phyloP scores from a whole-genome alignment of 2,113 vertebrate species.

The Xiphophorus couchianus region DNA sequence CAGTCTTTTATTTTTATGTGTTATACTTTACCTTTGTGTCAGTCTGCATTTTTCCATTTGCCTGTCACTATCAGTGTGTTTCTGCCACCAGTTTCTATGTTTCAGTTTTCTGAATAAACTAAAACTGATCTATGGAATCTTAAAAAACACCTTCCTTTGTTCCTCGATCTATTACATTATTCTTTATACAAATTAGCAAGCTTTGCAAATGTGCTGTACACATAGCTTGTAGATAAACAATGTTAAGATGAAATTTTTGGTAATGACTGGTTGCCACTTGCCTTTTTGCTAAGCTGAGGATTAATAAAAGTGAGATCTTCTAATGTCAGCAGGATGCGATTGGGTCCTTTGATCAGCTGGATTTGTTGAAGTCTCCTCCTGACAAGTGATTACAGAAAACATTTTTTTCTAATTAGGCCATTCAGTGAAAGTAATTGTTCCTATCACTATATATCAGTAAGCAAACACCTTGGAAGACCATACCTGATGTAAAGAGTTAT shows the following conservation, averaged over 20 bases:
- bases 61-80: neutral
- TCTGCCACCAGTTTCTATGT: neutral
- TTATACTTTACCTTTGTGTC: too few species aligned
- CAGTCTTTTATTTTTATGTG: too few species aligned
- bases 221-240: neutral
- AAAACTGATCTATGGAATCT: too few species aligned
- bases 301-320: conserved; percentile 90
- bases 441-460: neutral
- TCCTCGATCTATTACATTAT: neutral
- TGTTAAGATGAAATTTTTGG: neutral
- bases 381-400: conserved; percentile 42
- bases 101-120: neutral
- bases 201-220: neutral
- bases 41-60: too few species aligned
- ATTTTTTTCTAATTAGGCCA: neutral
- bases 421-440: neutral
- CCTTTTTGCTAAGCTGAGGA: conserved; percentile 87
- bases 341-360: conserved; percentile 87
- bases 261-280: conserved; percentile 44
- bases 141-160: neutral
- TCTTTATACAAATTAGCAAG: neutral
- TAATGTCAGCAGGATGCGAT: conserved; percentile 86
- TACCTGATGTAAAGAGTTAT: conserved; percentile 85
- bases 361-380: conserved; percentile 86
- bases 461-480: neutral